phyloP scores from a whole-genome alignment of 2,113 vertebrate species.

The Tautogolabrus adspersus region DNA sequence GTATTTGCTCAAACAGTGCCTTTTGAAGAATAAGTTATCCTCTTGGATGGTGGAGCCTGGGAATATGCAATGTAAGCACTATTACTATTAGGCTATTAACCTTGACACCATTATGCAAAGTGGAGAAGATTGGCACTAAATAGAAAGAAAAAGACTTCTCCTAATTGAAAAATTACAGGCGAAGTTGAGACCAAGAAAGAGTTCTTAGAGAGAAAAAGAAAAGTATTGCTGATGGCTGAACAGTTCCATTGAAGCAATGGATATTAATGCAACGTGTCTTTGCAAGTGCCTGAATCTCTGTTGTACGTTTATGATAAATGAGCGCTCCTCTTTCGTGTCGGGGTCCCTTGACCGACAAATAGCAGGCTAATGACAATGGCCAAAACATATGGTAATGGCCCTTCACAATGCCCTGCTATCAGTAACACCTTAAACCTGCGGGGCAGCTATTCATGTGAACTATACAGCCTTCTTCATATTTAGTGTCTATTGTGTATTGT shows the following conservation, averaged over 20 bases:
- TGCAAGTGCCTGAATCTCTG: conserved; percentile 58
- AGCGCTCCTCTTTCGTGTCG: conserved; percentile 64
- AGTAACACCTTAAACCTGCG: conserved; percentile 68
- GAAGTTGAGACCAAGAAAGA: conserved; percentile 16
- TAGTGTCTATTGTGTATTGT: conserved; percentile 48
- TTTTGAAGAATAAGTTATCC: conserved; percentile 31
- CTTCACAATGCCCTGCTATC: conserved; percentile 66
- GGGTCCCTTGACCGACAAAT: conserved; percentile 80
- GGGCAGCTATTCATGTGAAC: conserved; percentile 52
- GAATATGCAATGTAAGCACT: conserved; percentile 53
- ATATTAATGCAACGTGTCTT: conserved; percentile 73
- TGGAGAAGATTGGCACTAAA: conserved; percentile 55
- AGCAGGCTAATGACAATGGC: conserved; percentile 78
- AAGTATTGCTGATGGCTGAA: conserved; percentile 46
- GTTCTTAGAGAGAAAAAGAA: conserved; percentile 18
- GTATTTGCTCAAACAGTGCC: conserved; percentile 20
- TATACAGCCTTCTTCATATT: conserved; percentile 60
- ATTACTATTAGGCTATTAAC: conserved; percentile 64
- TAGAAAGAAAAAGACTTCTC: conserved; percentile 23
- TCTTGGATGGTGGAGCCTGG: conserved; percentile 34
- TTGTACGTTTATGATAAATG: conserved; percentile 79
- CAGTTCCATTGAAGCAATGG: conserved; percentile 59
- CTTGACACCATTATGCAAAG: conserved; percentile 64
- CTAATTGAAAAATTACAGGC: conserved; percentile 34
- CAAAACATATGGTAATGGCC: conserved; percentile 77